phyloP scores from a whole-genome alignment of 2,888 invertebrate species.

The Brachylomia viminalis region DNA sequence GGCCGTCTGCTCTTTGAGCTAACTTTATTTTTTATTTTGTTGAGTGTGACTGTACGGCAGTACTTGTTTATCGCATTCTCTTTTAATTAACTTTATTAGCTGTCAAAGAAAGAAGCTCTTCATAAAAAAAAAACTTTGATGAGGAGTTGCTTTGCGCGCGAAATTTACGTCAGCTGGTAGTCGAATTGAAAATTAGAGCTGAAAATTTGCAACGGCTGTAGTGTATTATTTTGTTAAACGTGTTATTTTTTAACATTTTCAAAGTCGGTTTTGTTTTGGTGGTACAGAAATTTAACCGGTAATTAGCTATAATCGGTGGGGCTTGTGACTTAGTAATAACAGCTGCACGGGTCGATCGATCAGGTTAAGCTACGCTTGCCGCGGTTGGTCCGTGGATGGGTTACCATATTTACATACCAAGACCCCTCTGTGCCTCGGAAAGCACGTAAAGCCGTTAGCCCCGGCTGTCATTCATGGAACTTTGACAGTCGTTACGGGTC shows the following conservation, averaged over 20 bases:
- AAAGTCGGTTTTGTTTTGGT: not conserved
- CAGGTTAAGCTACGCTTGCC: too few species aligned
- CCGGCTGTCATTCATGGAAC: too few species aligned
- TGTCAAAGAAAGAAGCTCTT: conserved; percentile 15
- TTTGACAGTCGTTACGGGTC: too few species aligned
- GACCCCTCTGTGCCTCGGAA: too few species aligned
- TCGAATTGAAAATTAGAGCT: not conserved
- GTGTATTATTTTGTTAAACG: too few species aligned
- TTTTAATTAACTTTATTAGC: conserved; percentile 49
- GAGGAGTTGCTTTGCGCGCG: conserved; percentile 11
- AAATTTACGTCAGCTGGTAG: not conserved
- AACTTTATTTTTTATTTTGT: conserved; percentile 47
- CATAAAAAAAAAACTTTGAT: not conserved
- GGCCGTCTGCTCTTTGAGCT: conserved; percentile 18
- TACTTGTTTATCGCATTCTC: conserved; percentile 26
- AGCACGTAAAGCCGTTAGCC: too few species aligned
- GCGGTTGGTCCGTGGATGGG: too few species aligned
- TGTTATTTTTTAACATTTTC: not conserved
- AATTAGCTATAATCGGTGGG: not conserved
- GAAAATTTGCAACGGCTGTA: not conserved
- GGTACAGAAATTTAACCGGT: not conserved
- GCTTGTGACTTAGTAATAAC: too few species aligned
- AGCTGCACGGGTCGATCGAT: too few species aligned
- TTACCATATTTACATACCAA: too few species aligned
- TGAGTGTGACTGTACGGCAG: conserved; percentile 8